phyloP scores from a whole-genome alignment of 2,888 invertebrate genomes.

The Automeris io region DNA sequence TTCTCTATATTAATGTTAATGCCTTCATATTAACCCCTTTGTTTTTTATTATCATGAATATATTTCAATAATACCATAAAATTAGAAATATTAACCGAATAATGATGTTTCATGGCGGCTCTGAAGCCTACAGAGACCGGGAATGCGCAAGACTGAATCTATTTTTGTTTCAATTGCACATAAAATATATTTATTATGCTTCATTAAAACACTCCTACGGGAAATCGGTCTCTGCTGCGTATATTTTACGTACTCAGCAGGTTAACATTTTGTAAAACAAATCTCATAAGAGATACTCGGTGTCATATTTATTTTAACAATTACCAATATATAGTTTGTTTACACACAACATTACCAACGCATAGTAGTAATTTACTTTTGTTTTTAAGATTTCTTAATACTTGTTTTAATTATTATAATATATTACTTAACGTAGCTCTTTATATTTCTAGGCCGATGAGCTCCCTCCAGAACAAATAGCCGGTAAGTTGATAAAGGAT shows the following conservation, averaged over 20 bases:
- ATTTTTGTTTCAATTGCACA: constrained; percentile 64
- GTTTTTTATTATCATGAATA: no score
- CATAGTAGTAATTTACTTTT: not conserved
- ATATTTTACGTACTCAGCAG: constrained; percentile 5
- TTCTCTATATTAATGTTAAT: no score
- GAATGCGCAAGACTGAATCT: constrained; percentile 39
- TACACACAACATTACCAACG: not conserved
- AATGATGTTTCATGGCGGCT: constrained; percentile 15
- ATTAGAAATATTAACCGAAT: constrained; percentile 17
- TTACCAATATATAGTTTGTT: not conserved
- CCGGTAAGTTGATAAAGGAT: constrained; percentile 79
- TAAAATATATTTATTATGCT: constrained; percentile 63
- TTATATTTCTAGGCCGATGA: constrained; percentile 86
- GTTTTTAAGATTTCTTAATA: not conserved
- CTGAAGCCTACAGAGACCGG: constrained; percentile 16
- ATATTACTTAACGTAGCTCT: constrained; percentile 17
- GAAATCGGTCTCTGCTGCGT: constrained; percentile 21
- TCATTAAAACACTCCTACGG: constrained; percentile 32
- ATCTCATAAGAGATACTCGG: no score
- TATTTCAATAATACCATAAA: constrained; percentile 9
- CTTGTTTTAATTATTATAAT: not conserved
- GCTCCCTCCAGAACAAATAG: constrained; percentile 93
- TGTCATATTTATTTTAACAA: no score
- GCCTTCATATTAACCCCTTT: no score
- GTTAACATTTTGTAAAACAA: not conserved